Conservation (phyloP, 2,113 vertebrate species). For the Chaetorhynchus papuensis region DNA sequence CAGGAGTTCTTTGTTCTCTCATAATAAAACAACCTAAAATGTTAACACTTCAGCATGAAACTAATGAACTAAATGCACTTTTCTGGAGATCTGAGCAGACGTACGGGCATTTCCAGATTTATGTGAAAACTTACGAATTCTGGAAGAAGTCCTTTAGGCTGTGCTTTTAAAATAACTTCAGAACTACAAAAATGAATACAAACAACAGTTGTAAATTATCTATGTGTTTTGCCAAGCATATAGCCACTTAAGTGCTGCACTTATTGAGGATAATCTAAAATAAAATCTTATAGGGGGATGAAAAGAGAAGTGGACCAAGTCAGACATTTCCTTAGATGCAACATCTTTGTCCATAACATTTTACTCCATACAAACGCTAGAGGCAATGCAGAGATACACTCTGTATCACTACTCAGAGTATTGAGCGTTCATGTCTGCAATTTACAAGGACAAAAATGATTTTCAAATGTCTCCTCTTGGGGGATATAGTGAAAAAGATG, state of each 20-base stretch:
- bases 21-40: conserved; percentile 48
- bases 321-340: background rate
- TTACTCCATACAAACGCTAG: background rate
- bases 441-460: background rate
- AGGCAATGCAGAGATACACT: background rate
- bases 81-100: background rate
- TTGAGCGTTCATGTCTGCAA: background rate
- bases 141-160: background rate
- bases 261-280: background rate
- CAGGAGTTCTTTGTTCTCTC: conserved; percentile 26
- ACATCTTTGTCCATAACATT: background rate
- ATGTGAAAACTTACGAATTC: conserved; percentile 18
- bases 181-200: conserved; percentile 7
- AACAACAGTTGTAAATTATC: conserved; percentile 12
- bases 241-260: background rate
- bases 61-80: conserved; percentile 15
- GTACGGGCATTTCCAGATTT: background rate
- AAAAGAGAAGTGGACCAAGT: background rate
- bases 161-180: conserved; percentile 23
- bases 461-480: background rate
- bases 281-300: background rate
- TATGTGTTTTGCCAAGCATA: background rate
- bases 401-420: background rate
- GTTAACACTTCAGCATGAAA: conserved; percentile 44
- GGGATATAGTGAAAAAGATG: background rate